Conservation (phyloP, 2,797 vertebrate species). For the Sebastes dallii region DNA sequence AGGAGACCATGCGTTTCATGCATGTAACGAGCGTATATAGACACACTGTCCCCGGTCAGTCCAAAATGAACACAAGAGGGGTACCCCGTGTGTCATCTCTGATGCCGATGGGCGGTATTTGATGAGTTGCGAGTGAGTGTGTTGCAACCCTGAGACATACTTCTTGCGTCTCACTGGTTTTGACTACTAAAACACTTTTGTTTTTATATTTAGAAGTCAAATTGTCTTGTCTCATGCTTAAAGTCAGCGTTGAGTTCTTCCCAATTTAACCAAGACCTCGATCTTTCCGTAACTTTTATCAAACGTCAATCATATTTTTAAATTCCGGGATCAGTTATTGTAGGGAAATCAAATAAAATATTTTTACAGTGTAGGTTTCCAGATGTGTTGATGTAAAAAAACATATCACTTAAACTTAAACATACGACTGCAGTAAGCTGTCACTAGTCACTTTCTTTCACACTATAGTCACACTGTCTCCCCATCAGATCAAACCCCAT, state of each 20-base stretch:
- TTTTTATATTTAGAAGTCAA: not conserved
- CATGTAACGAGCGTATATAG: too few species aligned
- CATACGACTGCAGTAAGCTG: not conserved
- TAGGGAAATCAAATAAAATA: not conserved
- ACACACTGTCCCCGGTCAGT: too few species aligned
- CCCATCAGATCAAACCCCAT: not conserved
- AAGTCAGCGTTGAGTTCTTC: not conserved
- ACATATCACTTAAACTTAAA: not conserved
- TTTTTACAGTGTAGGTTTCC: not conserved
- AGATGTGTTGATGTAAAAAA: not conserved
- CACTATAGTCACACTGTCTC: not conserved
- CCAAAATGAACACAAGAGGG: too few species aligned
- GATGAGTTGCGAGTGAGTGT: too few species aligned
- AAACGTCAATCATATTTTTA: not conserved
- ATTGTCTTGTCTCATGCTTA: not conserved
- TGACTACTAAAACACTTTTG: not conserved
- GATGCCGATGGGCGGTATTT: too few species aligned
- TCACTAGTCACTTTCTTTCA: not conserved
- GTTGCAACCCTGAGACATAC: too few species aligned
- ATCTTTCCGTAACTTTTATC: not conserved
- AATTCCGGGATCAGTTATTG: not conserved
- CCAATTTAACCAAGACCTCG: not conserved
- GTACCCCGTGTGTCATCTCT: too few species aligned
- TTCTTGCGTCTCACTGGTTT: not conserved
- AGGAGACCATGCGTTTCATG: too few species aligned